Conservation (phyloP, 2,797 vertebrate genomes). For the Trachops cirrhosus region DNA sequence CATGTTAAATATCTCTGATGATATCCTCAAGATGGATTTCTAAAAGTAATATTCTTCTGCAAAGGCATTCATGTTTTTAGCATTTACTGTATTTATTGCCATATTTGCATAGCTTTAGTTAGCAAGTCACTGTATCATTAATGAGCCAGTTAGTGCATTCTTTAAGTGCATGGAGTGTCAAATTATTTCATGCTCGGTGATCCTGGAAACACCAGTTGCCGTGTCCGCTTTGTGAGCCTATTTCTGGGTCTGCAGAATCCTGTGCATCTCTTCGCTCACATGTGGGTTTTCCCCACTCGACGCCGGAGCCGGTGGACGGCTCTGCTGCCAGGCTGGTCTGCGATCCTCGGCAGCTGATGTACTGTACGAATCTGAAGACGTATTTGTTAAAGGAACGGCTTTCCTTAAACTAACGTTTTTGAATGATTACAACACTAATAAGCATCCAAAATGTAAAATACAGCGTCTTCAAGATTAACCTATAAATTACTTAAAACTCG, state of each 20-base stretch:
- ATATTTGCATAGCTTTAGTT: neutral
- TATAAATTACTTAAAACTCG: neutral
- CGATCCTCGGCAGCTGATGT: too few species aligned
- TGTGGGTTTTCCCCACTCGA: neutral
- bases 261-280: neutral
- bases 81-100: neutral
- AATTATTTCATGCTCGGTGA: neutral
- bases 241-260: accelerated
- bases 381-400: neutral
- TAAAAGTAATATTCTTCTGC: neutral
- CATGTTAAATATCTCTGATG: neutral
- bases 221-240: accelerated
- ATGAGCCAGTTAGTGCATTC: too few species aligned
- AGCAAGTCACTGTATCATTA: neutral
- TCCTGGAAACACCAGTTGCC: too few species aligned
- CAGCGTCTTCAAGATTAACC: neutral
- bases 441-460: neutral
- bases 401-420: neutral
- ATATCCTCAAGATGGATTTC: neutral
- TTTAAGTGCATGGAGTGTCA: neutral
- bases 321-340: too few species aligned
- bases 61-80: neutral
- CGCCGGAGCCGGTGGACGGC: neutral
- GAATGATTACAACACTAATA: neutral
- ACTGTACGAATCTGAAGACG: neutral